phyloP scores from a whole-genome alignment of 1,140 invertebrate genomes.

The Drosophila triauraria region DNA sequence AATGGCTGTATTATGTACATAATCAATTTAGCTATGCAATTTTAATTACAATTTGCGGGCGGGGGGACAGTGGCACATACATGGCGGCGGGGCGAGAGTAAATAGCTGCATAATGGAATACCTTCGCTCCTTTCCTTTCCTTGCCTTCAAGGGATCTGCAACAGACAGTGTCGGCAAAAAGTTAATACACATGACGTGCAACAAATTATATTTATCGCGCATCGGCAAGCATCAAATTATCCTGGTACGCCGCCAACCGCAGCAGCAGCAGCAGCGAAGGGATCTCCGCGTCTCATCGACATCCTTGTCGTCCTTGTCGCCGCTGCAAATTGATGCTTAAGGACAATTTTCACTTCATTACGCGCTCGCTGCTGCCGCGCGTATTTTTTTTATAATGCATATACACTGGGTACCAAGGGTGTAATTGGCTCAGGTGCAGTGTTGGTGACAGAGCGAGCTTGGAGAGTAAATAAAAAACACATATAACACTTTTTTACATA shows the following conservation, averaged over 20 bases:
- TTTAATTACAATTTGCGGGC: constrained; percentile 80
- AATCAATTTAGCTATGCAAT: constrained; percentile 81
- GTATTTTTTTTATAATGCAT: constrained; percentile 33
- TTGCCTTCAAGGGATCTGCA: constrained; percentile 10
- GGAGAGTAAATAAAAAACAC: rapidly evolving
- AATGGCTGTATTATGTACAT: constrained; percentile 56
- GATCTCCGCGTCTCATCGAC: constrained; percentile 22
- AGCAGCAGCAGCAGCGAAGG: constrained; percentile 19
- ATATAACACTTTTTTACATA: neutral
- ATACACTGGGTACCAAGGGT: constrained; percentile 40
- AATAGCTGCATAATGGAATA: constrained; percentile 71
- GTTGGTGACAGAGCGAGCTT: neutral
- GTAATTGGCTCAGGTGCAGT: constrained; percentile 2
- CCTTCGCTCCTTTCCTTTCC: neutral
- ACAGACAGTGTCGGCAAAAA: constrained; percentile 74
- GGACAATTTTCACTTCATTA: constrained; percentile 85
- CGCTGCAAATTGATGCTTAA: constrained; percentile 83
- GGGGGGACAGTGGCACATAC: constrained; percentile 55
- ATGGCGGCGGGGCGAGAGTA: constrained; percentile 39
- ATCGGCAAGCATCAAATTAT: constrained; percentile 84
- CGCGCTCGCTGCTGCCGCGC: constrained; percentile 35
- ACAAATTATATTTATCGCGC: constrained; percentile 85
- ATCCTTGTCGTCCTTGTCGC: constrained; percentile 16
- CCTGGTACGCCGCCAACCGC: constrained; percentile 55
- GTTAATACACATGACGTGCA: constrained; percentile 84